These are phyloP conservation scores for Hoplostethus mediterraneus DNA, from an alignment of 2,797 vertebrate species.

Conservation along the genomic window DNA sequence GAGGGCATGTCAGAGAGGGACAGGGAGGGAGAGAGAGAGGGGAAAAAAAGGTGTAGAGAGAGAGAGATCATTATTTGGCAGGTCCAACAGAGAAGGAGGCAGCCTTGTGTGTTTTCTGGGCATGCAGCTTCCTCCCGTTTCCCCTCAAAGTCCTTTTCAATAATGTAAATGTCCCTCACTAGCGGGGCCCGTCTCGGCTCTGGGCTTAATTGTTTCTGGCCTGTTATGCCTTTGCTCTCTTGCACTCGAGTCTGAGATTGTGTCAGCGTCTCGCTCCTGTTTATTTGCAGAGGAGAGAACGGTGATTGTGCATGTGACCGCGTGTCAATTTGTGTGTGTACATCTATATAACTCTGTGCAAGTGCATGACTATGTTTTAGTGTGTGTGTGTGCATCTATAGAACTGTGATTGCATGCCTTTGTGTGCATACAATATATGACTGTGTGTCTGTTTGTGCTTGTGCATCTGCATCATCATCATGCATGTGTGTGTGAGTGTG, in stretches of 20 bases:
- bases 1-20: slow-evolving; percentile 34
- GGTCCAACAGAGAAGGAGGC: slow-evolving; percentile 54
- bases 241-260: slow-evolving; percentile 18
- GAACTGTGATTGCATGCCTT: not conserved
- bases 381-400: not conserved
- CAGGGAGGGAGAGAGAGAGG: slow-evolving; percentile 3
- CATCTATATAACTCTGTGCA: not conserved
- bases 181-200: slow-evolving; percentile 49
- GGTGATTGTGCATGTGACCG: not conserved
- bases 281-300: slow-evolving; percentile 25
- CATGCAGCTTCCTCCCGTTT: slow-evolving; percentile 48
- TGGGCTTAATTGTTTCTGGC: slow-evolving; percentile 75
- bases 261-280: slow-evolving; percentile 39
- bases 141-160: slow-evolving; percentile 72
- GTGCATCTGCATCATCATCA: too few species aligned
- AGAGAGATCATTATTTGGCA: slow-evolving; percentile 69
- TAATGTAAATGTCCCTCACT: slow-evolving; percentile 76
- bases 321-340: not conserved
- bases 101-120: slow-evolving; percentile 59
- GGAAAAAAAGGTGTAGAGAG: not conserved
- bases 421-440: too few species aligned
- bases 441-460: not conserved
- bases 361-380: not conserved
- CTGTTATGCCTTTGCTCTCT: slow-evolving; percentile 63
- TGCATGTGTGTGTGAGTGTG: not conserved